Conservation (phyloP, 2,888 invertebrate genomes). For the Eupithecia exiguata region DNA sequence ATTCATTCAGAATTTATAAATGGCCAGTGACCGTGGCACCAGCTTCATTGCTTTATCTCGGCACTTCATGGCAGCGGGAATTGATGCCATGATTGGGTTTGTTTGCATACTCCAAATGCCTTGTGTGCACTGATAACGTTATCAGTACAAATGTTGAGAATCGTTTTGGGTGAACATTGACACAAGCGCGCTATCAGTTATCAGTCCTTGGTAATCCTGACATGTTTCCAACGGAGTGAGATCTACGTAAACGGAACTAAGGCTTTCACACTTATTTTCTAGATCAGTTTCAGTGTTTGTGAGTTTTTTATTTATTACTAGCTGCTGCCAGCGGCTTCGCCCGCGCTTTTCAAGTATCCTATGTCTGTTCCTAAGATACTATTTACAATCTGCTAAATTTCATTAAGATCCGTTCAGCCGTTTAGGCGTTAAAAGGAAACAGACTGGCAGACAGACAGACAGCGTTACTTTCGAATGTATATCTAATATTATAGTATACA, state of each 20-base stretch:
- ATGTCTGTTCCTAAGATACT: no score
- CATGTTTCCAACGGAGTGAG: slow-evolving; percentile 56
- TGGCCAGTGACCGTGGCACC: slow-evolving; percentile 1
- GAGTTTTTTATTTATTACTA: background rate
- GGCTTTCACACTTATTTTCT: slow-evolving; percentile 5
- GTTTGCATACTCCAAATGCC: slow-evolving; percentile 78
- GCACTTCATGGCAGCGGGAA: slow-evolving; percentile 44
- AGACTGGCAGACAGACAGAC: no score
- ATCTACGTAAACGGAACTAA: slow-evolving; percentile 22
- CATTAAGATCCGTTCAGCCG: no score
- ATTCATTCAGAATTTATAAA: background rate
- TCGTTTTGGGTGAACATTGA: slow-evolving; percentile 78
- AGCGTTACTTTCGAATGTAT: no score
- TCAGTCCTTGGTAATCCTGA: slow-evolving; percentile 65
- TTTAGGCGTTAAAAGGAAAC: no score
- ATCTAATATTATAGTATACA: no score
- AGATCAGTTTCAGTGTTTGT: background rate
- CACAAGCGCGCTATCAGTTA: slow-evolving; percentile 68
- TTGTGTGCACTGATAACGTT: slow-evolving; percentile 70
- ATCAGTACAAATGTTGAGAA: slow-evolving; percentile 72
- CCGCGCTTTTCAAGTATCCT: no score
- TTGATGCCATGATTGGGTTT: slow-evolving; percentile 69
- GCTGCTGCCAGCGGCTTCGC: no score
- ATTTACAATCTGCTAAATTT: no score
- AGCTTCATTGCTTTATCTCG: slow-evolving; percentile 7